Evolutionary conservation across 2,113 vertebrate species (phyloP).

Genomic region (Gracilinanus agilis): DNA sequence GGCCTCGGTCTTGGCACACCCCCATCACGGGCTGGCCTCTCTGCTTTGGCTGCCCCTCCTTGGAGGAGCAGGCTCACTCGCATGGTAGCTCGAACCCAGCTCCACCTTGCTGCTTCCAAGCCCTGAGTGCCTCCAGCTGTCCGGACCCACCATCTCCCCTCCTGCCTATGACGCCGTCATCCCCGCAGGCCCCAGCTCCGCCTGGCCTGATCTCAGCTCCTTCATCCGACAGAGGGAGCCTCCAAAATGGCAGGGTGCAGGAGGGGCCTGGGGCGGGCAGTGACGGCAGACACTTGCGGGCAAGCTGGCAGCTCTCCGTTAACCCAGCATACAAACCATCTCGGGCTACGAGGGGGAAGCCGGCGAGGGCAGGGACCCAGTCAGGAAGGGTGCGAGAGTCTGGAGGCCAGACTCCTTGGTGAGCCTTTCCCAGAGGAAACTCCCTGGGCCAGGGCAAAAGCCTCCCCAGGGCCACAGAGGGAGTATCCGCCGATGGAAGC

Average conservation of each 20-base stretch:
- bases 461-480: neutral
- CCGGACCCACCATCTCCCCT: neutral
- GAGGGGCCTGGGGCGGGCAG: neutral
- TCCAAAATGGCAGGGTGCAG: neutral
- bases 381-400: neutral
- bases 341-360: neutral
- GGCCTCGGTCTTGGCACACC: neutral
- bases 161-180: neutral
- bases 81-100: conserved; percentile 47
- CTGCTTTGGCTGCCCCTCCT: conserved; percentile 46
- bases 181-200: neutral
- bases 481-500: too few relatives aligned
- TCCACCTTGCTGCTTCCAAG: neutral
- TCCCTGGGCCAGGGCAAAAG: neutral
- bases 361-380: neutral
- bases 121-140: neutral
- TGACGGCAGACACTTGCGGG: neutral
- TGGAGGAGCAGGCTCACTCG: neutral
- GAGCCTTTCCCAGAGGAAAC: neutral
- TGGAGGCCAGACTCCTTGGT: neutral
- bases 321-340: neutral
- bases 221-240: neutral
- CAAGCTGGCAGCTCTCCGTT: neutral
- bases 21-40: neutral
- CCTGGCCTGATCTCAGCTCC: neutral